Percentiles rank a stretch among this genome's conserved stretches.
Conservation (phyloP, 1,140 invertebrate genomes). For the Schlechtendalia chinensis region DNA sequence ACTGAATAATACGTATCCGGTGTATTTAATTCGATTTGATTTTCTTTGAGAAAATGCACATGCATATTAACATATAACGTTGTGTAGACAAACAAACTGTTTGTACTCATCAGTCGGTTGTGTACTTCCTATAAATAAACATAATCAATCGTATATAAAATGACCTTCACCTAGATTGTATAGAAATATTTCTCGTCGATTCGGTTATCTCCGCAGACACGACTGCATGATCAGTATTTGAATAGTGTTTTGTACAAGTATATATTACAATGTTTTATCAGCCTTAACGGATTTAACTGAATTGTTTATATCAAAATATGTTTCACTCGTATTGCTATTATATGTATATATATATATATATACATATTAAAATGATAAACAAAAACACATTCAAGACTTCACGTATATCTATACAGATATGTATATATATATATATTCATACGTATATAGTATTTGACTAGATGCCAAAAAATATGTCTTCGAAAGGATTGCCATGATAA, state of each 20-base stretch:
- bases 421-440: too few species aligned
- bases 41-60: too few species aligned
- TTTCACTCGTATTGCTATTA: background rate
- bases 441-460: background rate
- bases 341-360: too few species aligned
- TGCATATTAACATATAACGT: too few species aligned
- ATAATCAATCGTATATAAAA: background rate
- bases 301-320: background rate
- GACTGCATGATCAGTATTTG: background rate
- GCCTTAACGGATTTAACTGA: background rate
- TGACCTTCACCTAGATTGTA: slow-evolving; percentile 6
- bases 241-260: background rate
- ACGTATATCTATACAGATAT: background rate
- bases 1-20: too few species aligned
- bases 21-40: too few species aligned
- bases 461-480: slow-evolving; percentile 11
- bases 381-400: slow-evolving; percentile 1
- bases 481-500: slow-evolving; percentile 17
- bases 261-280: slow-evolving; percentile 1
- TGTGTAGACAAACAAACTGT: too few species aligned
- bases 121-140: background rate
- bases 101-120: background rate
- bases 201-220: background rate
- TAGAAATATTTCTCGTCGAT: background rate
- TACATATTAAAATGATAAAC: background rate